These are phyloP conservation scores for Holothuria leucospilota DNA, from an alignment of 53 echinoderm and acorn worm species.

Conservation along the genomic window DNA sequence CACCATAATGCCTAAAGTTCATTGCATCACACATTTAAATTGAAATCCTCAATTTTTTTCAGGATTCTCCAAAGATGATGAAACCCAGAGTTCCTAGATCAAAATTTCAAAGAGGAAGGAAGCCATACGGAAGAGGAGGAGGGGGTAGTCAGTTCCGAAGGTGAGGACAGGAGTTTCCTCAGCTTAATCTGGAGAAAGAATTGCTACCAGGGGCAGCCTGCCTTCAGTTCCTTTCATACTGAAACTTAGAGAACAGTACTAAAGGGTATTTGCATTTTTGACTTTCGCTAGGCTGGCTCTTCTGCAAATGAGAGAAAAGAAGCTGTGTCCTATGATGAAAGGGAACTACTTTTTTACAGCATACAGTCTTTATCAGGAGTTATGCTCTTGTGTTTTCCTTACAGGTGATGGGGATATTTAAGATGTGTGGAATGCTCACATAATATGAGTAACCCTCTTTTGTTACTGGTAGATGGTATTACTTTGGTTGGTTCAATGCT, in stretches of 20 bases:
- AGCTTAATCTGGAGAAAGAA: too few relatives aligned
- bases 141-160: slow-evolving; percentile 22
- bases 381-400: too few relatives aligned
- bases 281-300: slow-evolving; percentile 33
- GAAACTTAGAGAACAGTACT: background rate
- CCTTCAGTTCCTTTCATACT: slow-evolving; percentile 3
- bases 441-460: too few relatives aligned
- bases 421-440: too few relatives aligned
- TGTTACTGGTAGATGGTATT: too few relatives aligned
- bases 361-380: too few relatives aligned
- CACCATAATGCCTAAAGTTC: too few relatives aligned
- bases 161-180: background rate
- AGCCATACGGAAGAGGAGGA: slow-evolving; percentile 41
- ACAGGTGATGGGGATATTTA: too few relatives aligned
- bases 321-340: slow-evolving; percentile 67
- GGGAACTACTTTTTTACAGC: too few relatives aligned
- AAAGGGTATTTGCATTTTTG: slow-evolving; percentile 3
- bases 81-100: slow-evolving; percentile 27
- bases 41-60: background rate
- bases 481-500: too few relatives aligned
- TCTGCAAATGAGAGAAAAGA: slow-evolving; percentile 67
- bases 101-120: slow-evolving; percentile 43
- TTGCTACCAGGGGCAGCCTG: slow-evolving; percentile 10
- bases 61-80: slow-evolving; percentile 43
- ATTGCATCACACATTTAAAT: too few relatives aligned